Evolutionary conservation across 2,888 invertebrate species (phyloP).

Genomic region (Dasysyrphus albostriatus): DNA sequence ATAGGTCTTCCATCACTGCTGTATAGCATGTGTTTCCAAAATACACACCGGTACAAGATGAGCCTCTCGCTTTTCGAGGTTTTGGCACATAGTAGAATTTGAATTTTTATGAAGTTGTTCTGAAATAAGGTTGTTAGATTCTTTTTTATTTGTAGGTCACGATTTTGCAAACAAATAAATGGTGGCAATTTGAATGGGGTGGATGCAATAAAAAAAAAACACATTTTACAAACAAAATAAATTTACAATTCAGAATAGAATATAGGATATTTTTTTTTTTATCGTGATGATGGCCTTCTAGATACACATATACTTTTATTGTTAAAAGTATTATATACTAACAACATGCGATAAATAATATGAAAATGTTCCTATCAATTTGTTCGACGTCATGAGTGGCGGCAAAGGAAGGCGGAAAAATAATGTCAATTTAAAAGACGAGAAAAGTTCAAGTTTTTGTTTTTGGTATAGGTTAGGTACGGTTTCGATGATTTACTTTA

Average conservation of each 20-base stretch:
- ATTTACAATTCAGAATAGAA: background rate
- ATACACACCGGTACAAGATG: background rate
- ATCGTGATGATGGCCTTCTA: background rate
- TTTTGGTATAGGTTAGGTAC: background rate
- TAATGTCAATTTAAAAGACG: background rate
- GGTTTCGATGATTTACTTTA: background rate
- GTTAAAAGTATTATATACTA: background rate
- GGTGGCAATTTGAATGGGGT: background rate
- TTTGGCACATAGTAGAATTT: background rate
- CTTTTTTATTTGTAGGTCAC: background rate
- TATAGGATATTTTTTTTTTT: background rate
- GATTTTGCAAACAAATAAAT: conserved; percentile 5
- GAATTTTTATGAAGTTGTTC: background rate
- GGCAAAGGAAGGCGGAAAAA: background rate
- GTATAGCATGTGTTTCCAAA: background rate
- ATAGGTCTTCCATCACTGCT: background rate
- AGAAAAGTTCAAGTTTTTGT: background rate
- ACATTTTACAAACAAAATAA: background rate
- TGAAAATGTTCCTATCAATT: conserved; percentile 4
- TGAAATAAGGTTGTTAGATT: background rate
- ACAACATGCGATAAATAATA: conserved; percentile 5
- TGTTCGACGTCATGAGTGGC: background rate
- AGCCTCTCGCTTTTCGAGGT: background rate
- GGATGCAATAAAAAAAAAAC: background rate
- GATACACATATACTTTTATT: background rate